These are phyloP conservation scores for Sapajus apella DNA, from an alignment of 2,113 vertebrate species.

Conservation along the genomic window DNA sequence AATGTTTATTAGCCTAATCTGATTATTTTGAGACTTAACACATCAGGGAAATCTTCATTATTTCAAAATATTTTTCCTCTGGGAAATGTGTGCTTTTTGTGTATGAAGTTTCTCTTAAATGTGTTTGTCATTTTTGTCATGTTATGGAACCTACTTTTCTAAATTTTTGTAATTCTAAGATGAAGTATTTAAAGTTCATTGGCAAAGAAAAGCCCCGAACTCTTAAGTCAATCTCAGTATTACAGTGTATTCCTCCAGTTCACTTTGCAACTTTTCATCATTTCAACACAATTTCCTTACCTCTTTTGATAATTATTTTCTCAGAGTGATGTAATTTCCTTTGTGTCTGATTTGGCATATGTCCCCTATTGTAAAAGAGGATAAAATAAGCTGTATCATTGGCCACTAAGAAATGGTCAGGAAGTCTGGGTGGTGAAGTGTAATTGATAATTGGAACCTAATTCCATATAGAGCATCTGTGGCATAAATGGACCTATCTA, in stretches of 20 bases:
- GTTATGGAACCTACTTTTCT: background rate
- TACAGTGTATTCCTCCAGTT: background rate
- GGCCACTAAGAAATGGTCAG: background rate
- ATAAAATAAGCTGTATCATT: conserved; percentile 2
- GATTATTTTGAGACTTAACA: background rate
- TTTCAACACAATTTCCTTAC: conserved; percentile 35
- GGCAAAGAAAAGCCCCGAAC: background rate
- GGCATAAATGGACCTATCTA: background rate
- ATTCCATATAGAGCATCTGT: background rate
- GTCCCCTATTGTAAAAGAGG: background rate
- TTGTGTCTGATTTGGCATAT: conserved; percentile 36
- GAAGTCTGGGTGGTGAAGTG: conserved; percentile 3
- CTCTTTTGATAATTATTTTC: conserved; percentile 29
- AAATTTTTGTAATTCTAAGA: background rate
- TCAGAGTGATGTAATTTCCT: background rate
- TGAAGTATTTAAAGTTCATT: background rate
- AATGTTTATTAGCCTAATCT: background rate
- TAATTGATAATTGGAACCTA: background rate
- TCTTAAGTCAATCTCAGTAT: background rate
- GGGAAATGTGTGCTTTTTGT: background rate
- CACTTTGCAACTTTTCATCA: conserved; percentile 8
- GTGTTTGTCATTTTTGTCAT: background rate
- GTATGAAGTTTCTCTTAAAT: background rate
- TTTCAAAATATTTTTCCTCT: background rate
- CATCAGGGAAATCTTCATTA: background rate